Conservation (phyloP, 2,113 vertebrate genomes). For the Ictalurus furcatus region DNA sequence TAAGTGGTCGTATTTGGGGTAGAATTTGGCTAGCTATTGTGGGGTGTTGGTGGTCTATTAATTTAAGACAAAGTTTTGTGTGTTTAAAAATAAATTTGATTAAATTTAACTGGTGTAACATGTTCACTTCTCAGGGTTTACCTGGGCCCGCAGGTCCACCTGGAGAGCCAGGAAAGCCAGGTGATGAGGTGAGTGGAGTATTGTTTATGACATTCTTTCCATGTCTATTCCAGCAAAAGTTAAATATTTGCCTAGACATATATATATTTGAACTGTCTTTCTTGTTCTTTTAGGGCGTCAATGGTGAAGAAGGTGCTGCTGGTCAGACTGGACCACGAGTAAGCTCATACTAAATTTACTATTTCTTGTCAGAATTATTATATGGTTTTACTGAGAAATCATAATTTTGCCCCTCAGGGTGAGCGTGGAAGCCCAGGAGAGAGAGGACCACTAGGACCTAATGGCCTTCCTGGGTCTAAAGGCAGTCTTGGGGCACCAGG, state of each 20-base stretch:
- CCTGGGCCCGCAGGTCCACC: constrained; percentile 90
- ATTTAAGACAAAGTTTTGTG: neutral
- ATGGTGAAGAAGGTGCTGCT: constrained; percentile 85
- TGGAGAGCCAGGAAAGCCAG: constrained; percentile 93
- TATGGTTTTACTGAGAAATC: neutral
- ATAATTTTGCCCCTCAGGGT: constrained; percentile 72
- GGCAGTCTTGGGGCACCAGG: constrained; percentile 90
- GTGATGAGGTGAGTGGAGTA: constrained; percentile 78
- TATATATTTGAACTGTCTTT: neutral
- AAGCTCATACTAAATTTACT: constrained; percentile 55
- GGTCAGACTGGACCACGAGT: constrained; percentile 88
- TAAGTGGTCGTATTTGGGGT: neutral
- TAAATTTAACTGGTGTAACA: neutral
- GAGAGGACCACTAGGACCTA: constrained; percentile 85
- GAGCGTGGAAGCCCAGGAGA: constrained; percentile 95
- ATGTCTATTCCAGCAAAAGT: neutral
- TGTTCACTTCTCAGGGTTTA: constrained; percentile 79
- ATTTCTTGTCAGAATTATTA: neutral
- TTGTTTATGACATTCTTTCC: neutral
- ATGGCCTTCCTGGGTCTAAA: constrained; percentile 87
- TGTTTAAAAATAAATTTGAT: neutral
- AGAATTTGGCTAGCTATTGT: neutral
- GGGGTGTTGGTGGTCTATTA: neutral
- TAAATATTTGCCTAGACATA: neutral
- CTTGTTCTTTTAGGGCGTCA: constrained; percentile 80